Conservation (phyloP, 2,113 vertebrate species). For the Pelobates fuscus region DNA sequence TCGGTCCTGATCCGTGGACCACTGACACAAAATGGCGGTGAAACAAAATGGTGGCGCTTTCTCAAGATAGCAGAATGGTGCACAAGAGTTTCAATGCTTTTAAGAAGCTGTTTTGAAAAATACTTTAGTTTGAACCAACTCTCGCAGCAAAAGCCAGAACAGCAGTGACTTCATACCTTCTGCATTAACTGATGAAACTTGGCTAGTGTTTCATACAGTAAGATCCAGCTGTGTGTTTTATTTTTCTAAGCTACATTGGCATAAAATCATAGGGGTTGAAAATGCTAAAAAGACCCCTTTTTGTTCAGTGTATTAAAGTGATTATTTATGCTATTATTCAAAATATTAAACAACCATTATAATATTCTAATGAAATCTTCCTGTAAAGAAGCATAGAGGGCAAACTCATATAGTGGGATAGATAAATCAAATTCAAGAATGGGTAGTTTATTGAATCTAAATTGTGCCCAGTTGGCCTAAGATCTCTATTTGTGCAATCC, state of each 20-base stretch:
- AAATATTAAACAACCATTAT: conserved; percentile 36
- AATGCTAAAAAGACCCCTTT: conserved; percentile 25
- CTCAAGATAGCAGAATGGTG: too few species aligned
- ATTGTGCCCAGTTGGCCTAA: conserved; percentile 87
- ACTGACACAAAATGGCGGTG: too few species aligned
- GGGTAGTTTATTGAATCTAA: conserved; percentile 97
- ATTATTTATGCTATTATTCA: conserved; percentile 53
- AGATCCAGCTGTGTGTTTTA: conserved; percentile 26
- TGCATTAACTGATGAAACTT: conserved; percentile 19
- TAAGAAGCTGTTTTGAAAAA: too few species aligned
- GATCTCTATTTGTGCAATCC: conserved; percentile 90
- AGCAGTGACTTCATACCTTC: background rate
- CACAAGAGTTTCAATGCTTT: too few species aligned
- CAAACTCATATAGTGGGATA: conserved; percentile 81
- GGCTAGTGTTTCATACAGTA: conserved; percentile 16
- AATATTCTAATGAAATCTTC: conserved; percentile 82
- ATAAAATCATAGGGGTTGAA: conserved; percentile 4
- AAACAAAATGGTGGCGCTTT: too few species aligned
- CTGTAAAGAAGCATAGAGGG: conserved; percentile 74
- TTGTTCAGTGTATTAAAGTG: conserved; percentile 33
- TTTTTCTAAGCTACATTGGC: conserved; percentile 8
- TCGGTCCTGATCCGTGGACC: too few species aligned
- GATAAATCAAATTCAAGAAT: conserved; percentile 92
- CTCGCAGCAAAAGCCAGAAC: background rate
- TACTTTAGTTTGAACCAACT: too few species aligned